Base-by-base conservation (phyloP, 64 coral and sea anemone species). In the Catalaphyllia jardinei region DNA sequence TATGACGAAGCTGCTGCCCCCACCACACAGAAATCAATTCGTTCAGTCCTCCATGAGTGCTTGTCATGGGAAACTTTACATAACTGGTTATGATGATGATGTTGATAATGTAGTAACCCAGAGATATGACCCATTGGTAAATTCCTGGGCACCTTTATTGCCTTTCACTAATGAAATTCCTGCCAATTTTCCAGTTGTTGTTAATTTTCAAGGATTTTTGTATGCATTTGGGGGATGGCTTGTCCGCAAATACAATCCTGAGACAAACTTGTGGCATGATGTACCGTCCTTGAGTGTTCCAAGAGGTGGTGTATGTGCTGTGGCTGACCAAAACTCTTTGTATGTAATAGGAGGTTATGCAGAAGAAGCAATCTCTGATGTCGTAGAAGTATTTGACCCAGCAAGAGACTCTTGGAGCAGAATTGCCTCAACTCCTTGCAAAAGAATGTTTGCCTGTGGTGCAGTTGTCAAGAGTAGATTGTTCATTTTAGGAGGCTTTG, bases 41-140 rank as follows among this genome's bases (percentile, higher is more conserved):
- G 2, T 57, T 57, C 54, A 57, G 54, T 57, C 54, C 18, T 59
- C 15, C 67, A 29, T 86, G 7, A 75, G 62, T 51, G 89, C 71
- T 78, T 91, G 82, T 73, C 55, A 91, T 60, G 89, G 89, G 7
- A 86, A 86, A 77, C 38, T 91, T 20, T 91, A 91, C 27, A 77
- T 62, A 5, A 60, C 62, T 10, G 71, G 79, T 57, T 15, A 15
- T 67, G 72, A 71, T 3, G 73, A 57, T 42, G 57, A 72, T 15
- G 72, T 60, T 22, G 80, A 52, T 31, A 54, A 77, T 73, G 52
- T 33, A 1, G 50, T 72, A 60, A 54, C 79, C 10, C 80, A 91
- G 81, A 71, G 89, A 67, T 91, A 86, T 69, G 89, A 91, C 33
- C 89, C 89, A 3, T 54, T 64, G 50, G 76, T 75, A 20, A 91